Evolutionary conservation across 2,888 invertebrate genomes (phyloP).

Genomic region (Plusia festucae): DNA sequence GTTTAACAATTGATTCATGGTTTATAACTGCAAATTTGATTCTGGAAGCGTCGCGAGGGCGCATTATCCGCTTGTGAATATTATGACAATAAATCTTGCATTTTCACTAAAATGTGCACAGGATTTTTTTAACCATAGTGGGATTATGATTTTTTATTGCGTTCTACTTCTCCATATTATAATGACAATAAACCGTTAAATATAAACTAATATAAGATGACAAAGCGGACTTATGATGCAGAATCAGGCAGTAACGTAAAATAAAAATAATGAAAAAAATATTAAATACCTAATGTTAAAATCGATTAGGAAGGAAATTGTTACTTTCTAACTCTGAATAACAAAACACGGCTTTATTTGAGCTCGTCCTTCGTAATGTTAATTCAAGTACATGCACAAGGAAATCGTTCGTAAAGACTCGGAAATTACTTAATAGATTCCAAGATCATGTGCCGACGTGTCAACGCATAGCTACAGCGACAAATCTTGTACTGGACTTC

Average conservation of each 20-base stretch:
- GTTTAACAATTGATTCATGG: constrained; percentile 39
- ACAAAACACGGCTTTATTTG: neutral
- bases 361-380: neutral
- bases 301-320: too few species aligned
- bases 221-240: too few species aligned
- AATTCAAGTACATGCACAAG: constrained; percentile 11
- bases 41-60: constrained; percentile 7
- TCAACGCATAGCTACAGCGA: constrained; percentile 28
- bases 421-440: constrained; percentile 42
- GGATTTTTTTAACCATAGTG: too few species aligned
- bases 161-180: too few species aligned
- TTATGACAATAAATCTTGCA: neutral
- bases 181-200: too few species aligned
- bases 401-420: constrained; percentile 26
- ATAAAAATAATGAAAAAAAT: too few species aligned
- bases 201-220: too few species aligned
- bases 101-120: too few species aligned
- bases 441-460: constrained; percentile 39
- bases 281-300: too few species aligned
- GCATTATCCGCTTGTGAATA: neutral
- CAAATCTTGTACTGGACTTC: constrained; percentile 41
- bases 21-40: constrained; percentile 13
- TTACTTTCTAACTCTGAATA: neutral
- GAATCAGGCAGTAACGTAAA: too few species aligned
- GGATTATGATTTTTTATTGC: too few species aligned